phyloP scores from a whole-genome alignment of 2,113 vertebrate genomes.

The Pedetes capensis region DNA sequence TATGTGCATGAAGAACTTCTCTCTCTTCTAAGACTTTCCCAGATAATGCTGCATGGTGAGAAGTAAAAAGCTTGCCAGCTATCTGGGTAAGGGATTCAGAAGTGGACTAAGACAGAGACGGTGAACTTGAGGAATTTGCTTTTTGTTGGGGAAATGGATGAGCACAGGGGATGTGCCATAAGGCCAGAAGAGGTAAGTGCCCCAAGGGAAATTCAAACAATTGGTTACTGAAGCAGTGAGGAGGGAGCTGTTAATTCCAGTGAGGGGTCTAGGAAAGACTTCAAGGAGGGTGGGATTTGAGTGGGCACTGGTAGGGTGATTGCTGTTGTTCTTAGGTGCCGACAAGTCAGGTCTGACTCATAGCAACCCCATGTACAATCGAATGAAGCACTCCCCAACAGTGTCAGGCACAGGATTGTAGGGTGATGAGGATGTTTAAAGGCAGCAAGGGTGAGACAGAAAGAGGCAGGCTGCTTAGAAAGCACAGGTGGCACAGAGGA shows the following conservation, averaged over 20 bases:
- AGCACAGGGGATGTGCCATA: background rate
- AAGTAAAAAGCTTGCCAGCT: slow-evolving; percentile 87
- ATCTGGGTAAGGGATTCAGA: slow-evolving; percentile 81
- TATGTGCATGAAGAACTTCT: background rate
- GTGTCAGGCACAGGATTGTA: too few species aligned
- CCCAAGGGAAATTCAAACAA: background rate
- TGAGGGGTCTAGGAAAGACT: background rate
- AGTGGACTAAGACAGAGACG: background rate
- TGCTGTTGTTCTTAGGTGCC: too few species aligned
- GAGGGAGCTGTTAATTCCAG: background rate
- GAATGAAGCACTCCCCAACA: too few species aligned
- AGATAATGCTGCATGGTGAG: slow-evolving; percentile 87
- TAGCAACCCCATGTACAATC: too few species aligned
- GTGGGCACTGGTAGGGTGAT: background rate
- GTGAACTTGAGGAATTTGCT: background rate
- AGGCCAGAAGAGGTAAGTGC: background rate
- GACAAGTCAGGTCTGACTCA: too few species aligned
- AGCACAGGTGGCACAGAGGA: background rate
- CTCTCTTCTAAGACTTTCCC: slow-evolving; percentile 83
- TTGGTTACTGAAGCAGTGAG: background rate
- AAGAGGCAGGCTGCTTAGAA: background rate
- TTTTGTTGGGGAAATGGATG: background rate
- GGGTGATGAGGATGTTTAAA: background rate
- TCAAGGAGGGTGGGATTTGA: background rate
- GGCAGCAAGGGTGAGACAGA: background rate